A percentile compares a stretch with the other conserved stretches of the same genome.
Evolutionary conservation across 2,888 invertebrate genomes (phyloP).

Genomic region (Drosophila atroscutellata): DNA sequence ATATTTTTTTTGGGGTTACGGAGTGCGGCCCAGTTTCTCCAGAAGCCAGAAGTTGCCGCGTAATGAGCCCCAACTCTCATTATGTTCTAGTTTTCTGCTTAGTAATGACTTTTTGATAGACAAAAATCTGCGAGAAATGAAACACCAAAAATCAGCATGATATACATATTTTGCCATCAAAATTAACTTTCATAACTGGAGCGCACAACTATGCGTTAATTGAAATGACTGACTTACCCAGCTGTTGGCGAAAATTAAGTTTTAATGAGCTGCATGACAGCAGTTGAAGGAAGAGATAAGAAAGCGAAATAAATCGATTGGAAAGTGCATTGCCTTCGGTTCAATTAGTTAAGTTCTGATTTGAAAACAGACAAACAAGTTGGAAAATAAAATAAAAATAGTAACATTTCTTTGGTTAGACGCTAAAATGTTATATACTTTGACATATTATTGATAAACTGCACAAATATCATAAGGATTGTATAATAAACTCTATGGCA

Average conservation of each 20-base stretch:
- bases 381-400: not conserved
- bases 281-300: constrained; percentile 13
- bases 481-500: not conserved
- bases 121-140: constrained; percentile 19
- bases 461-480: not conserved
- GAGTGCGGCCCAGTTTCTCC: not conserved
- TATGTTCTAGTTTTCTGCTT: constrained; percentile 65
- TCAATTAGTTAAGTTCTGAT: constrained; percentile 1
- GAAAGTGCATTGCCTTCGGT: not conserved
- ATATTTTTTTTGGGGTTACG: constrained; percentile 52
- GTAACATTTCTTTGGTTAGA: not conserved
- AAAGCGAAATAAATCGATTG: constrained; percentile 3
- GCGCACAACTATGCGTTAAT: constrained; percentile 45
- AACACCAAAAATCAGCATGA: constrained; percentile 48
- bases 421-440: not conserved
- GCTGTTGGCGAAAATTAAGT: constrained; percentile 16
- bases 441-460: not conserved
- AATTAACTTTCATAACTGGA: constrained; percentile 23
- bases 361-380: not conserved
- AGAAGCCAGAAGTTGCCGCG: constrained; percentile 8
- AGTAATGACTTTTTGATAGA: constrained; percentile 74
- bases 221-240: constrained; percentile 38
- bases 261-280: constrained; percentile 51
- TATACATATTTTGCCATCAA: constrained; percentile 25
- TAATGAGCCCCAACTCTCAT: constrained; percentile 42